A percentile compares a stretch with the other conserved stretches of the same genome.
These are phyloP conservation scores for Rhagophthalmus giganteus DNA, from an alignment of 2,888 invertebrate species.

Conservation along the genomic window DNA sequence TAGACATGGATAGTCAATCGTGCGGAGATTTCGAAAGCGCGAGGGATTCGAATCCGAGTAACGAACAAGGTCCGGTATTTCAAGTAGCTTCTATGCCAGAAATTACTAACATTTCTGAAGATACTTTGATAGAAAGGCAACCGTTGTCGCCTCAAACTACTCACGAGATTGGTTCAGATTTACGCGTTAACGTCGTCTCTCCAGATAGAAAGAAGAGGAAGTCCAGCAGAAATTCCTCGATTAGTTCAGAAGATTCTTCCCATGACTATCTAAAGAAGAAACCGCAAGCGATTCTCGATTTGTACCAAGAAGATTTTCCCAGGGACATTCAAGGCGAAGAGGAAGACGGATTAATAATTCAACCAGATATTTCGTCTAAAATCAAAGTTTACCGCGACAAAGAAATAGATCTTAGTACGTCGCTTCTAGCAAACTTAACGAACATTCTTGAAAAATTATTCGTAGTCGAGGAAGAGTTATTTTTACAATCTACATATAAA, in stretches of 20 bases:
- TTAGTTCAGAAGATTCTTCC: constrained; percentile 58
- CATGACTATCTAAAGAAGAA: constrained; percentile 50
- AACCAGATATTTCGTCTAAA: constrained; percentile 56
- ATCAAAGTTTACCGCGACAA: constrained; percentile 51
- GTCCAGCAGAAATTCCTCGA: constrained; percentile 41
- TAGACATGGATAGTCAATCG: constrained; percentile 65
- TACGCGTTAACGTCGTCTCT: constrained; percentile 53
- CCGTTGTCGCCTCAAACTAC: constrained; percentile 52
- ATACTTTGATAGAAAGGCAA: constrained; percentile 38
- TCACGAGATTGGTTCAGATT: constrained; percentile 55
- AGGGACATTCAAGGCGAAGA: constrained; percentile 62
- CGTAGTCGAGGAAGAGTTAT: constrained; percentile 66
- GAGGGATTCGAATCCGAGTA: no score
- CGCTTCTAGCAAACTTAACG: constrained; percentile 52
- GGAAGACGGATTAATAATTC: constrained; percentile 61
- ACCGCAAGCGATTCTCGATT: constrained; percentile 34
- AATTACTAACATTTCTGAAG: constrained; percentile 51
- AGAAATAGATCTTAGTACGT: constrained; percentile 45
- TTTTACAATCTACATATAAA: constrained; percentile 67
- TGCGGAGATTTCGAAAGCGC: constrained; percentile 71
- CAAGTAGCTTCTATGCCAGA: constrained; percentile 54
- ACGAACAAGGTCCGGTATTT: constrained; percentile 47
- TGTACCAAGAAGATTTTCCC: no score
- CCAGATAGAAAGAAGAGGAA: constrained; percentile 49
- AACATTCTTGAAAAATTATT: constrained; percentile 62